Percentiles rank a stretch among this genome's conserved stretches.
Evolutionary conservation across 1,140 invertebrate species (phyloP).

Genomic region (Drosophila sechellia): DNA sequence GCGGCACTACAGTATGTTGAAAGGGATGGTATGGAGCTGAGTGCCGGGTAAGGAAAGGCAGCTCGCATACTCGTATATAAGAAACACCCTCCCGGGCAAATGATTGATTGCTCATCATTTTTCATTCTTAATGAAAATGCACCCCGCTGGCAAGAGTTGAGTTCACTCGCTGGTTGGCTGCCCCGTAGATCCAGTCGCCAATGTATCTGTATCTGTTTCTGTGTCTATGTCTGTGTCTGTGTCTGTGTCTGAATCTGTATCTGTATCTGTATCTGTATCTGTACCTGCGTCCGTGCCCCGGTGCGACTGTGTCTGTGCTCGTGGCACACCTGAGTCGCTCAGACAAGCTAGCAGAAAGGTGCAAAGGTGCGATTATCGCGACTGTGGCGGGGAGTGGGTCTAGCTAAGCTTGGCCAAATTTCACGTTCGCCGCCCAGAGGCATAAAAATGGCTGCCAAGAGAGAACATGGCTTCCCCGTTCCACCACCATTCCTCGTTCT

Average conservation of each 20-base stretch:
- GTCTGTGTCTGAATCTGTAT: constrained; percentile 8
- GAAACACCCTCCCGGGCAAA: constrained; percentile 82
- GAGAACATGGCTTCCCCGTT: constrained; percentile 27
- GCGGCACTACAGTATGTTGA: constrained; percentile 8
- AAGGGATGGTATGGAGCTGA: constrained; percentile 23
- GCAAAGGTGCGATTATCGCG: constrained; percentile 81
- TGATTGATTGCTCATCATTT: constrained; percentile 85
- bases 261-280: constrained; percentile 7
- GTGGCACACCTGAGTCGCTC: constrained; percentile 69
- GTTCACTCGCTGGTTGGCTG: constrained; percentile 57
- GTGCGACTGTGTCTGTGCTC: constrained; percentile 14
- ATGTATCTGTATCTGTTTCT: constrained; percentile 17
- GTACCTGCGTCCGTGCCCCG: constrained; percentile 14
- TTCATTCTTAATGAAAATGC: constrained; percentile 85
- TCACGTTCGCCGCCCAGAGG: constrained; percentile 63
- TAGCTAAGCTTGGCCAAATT: constrained; percentile 72
- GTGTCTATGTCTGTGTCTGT: constrained; percentile 14
- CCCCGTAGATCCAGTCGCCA: constrained; percentile 29
- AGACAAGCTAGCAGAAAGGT: constrained; percentile 65
- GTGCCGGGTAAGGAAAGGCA: constrained; percentile 28
- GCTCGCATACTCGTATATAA: constrained; percentile 45
- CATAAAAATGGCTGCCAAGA: constrained; percentile 77
- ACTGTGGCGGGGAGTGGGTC: constrained; percentile 15
- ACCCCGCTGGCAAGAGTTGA: constrained; percentile 84
- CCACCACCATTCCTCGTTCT: background rate